Base-by-base conservation (phyloP, 1,140 invertebrate species). In the Pectinophora gossypiella region DNA sequence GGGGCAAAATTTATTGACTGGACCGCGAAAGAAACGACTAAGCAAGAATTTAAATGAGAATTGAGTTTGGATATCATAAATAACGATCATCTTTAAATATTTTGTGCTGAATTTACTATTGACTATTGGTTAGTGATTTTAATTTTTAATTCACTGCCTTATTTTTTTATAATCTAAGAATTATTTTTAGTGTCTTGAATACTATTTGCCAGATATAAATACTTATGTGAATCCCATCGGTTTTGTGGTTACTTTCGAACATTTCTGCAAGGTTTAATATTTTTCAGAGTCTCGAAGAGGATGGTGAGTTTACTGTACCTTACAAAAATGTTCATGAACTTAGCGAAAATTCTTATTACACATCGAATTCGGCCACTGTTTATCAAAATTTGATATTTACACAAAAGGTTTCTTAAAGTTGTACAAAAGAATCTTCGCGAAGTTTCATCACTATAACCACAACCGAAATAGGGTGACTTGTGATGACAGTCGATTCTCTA, bases 281-380 rank as follows among this genome's bases (percentile, higher is more conserved):
- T 72, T 87, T 85, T 75, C 84, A 87, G 84, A 84, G 72, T 58
- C 73, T n/a, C n/a, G n/a, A 65, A 64, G 55, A 64, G 81, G 80
- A 84, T 76, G 81, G 84, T 87, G 84, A 87, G 84, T 87, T 69
- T 5, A 15, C 1, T 54, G 44, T 72, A 64, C 73, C 79, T 76
- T 85, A 72, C 79, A 75, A 74, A 80, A 80, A 76, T 77, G 68
- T 86, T 77, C 60, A 68, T 65, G 63, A 69, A 59, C 63, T 72
- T 19, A 54, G 60, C 65, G 73, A 79, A 73, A 53, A 71, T 67
- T 82, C 68, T 72, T 51, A 48, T 13, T 50, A 16, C 42, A 13
- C 27, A 3, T 3, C 27, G 1, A 3, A 32, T 32, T 32, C 9
- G 27, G 9, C 27, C 9, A n/a, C n/a, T 32, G 9, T 32, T 32